A percentile compares a stretch with the other conserved stretches of the same genome.
phyloP scores from a whole-genome alignment of 1,140 invertebrate species.

The Trypoxylus dichotomus region DNA sequence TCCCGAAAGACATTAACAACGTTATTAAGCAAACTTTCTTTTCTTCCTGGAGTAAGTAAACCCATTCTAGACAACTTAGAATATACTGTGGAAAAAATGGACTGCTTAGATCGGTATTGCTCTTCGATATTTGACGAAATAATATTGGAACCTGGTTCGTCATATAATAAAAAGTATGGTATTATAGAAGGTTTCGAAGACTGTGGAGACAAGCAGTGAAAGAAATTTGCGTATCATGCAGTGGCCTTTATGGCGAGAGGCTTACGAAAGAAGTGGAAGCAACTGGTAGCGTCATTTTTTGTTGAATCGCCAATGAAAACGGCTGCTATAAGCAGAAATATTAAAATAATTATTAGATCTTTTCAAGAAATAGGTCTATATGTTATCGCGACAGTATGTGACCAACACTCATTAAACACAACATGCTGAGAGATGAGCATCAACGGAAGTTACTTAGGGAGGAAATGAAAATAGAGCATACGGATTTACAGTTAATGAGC shows the following conservation, averaged over 20 bases:
- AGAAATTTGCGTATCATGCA: conserved; percentile 39
- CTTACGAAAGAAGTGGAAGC: conserved; percentile 35
- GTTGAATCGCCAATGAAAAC: conserved; percentile 5
- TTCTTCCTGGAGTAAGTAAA: conserved; percentile 36
- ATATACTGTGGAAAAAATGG: conserved; percentile 32
- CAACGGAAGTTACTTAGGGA: no score
- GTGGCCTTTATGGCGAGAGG: conserved; percentile 42
- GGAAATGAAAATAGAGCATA: no score
- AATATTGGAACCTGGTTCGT: conserved; percentile 36
- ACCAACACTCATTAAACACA: no score
- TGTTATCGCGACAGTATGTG: no score
- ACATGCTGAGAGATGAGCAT: no score
- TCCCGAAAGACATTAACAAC: conserved; percentile 34
- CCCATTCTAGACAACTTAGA: conserved; percentile 35
- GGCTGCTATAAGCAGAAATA: background rate
- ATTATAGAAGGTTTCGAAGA: conserved; percentile 35
- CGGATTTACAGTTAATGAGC: no score
- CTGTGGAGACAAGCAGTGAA: conserved; percentile 28
- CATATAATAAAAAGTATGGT: conserved; percentile 39
- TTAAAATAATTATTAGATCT: background rate
- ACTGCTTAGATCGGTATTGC: conserved; percentile 37
- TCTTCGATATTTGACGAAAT: conserved; percentile 48
- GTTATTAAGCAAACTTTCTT: conserved; percentile 34
- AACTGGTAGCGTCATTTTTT: conserved; percentile 43
- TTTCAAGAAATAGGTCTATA: no score